phyloP scores from a whole-genome alignment of 1,140 invertebrate species.

The Drosophila watanabei region DNA sequence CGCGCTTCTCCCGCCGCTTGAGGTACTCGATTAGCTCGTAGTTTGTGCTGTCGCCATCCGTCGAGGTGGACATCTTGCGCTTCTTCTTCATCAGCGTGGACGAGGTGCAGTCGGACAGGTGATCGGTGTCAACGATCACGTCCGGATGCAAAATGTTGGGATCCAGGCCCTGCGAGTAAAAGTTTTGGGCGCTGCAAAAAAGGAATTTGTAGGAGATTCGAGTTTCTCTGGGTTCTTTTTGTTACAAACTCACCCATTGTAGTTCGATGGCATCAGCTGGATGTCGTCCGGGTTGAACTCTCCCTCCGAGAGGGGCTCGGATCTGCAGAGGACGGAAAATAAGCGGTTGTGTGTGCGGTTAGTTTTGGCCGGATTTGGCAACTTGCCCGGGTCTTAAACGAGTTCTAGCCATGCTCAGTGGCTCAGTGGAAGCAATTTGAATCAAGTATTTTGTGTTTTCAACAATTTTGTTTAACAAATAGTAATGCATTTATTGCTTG shows the following conservation, averaged over 20 bases:
- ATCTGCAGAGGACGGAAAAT: conserved; percentile 50
- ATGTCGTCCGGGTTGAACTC: conserved; percentile 84
- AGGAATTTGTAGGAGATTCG: too few species aligned
- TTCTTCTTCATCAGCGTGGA: conserved; percentile 70
- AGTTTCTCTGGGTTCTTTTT: too few species aligned
- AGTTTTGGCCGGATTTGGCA: neutral
- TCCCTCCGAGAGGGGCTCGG: conserved; percentile 79
- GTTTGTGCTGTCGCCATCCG: conserved; percentile 83
- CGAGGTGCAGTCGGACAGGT: conserved; percentile 81
- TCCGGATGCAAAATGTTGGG: conserved; percentile 81
- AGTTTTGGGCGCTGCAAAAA: conserved; percentile 81
- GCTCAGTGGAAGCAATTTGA: neutral
- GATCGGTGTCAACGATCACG: conserved; percentile 83
- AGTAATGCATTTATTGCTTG: neutral
- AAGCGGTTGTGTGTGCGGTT: neutral
- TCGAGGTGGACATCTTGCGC: conserved; percentile 80
- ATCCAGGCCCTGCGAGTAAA: conserved; percentile 76
- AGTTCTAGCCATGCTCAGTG: neutral
- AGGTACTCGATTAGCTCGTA: conserved; percentile 84
- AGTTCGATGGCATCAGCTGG: conserved; percentile 81
- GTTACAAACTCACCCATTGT: conserved; percentile 72
- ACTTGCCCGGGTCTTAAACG: neutral
- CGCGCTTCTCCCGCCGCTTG: conserved; percentile 78
- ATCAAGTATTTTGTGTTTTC: neutral
- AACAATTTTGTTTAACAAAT: neutral